Evolutionary conservation across 2,797 vertebrate genomes (phyloP), one percentile per base, ranked within the genome.

Genomic region (Sebastes glaucus): DNA sequence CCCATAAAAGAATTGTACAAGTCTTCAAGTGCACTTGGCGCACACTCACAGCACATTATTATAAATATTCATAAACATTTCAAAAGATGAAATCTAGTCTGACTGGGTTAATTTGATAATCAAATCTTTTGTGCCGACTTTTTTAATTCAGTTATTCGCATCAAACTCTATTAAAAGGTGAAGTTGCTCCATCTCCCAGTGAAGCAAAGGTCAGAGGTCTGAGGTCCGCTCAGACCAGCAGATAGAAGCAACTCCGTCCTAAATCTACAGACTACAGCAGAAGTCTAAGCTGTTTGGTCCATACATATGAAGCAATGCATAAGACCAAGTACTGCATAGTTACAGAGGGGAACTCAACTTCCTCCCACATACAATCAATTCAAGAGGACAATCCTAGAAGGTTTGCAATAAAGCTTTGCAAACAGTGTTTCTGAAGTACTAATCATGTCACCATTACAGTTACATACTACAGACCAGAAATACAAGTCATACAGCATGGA

Each of bases 51-150:
- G 81, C 88, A 95, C 86, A 88, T 88, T 80, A 90, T 94, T 95
- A 96, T 96, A 96, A 96, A 96, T 96, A 96, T 82, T 92, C 81
- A 92, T 81, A 78, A 84, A 89, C 85, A 87, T 91, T 85, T 90
- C 71, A 77, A 89, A 80, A 91, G 76, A 77, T 66, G 64, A 70
- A 70, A 56, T 87, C 71, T 79, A 88, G 68, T 78, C 75, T 49
- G 82, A 80, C 33, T 23, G 60, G 52, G 69, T 88, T 82, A 73
- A 86, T 87, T 52, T 80, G 75, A 93, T 88, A 86, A 92, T 89
- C 77, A 71, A 86, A 89, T 81, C 71, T 86, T 88, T 90, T 90
- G 90, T 92, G 89, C 78, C 90, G 72, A 79, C 60, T 63, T 74
- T 77, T 16, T 30, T 7, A 61, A 70, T 80, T 74, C 5, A 38